Percentiles rank a stretch among this genome's conserved stretches.
Evolutionary conservation across 2,888 invertebrate species (phyloP).

Genomic region (Chorisops tibialis): DNA sequence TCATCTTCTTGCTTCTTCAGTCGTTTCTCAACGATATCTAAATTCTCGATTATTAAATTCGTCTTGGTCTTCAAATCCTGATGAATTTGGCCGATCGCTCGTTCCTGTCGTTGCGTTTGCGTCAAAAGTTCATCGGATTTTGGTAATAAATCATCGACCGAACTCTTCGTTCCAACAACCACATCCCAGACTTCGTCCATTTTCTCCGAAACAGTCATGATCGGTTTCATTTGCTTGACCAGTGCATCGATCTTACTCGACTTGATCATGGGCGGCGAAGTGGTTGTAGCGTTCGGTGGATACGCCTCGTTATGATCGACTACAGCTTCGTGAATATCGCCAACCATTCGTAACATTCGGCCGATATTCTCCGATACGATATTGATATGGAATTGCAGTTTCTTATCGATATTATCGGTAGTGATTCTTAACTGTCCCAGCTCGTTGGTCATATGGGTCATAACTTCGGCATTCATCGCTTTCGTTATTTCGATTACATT

Average conservation of each 20-base stretch:
- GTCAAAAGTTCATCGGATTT: conserved; percentile 82
- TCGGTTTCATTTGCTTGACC: conserved; percentile 78
- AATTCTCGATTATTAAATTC: conserved; percentile 81
- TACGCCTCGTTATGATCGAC: conserved; percentile 67
- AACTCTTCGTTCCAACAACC: conserved; percentile 83
- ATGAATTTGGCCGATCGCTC: conserved; percentile 83
- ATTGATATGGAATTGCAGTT: conserved; percentile 80
- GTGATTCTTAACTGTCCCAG: conserved; percentile 74
- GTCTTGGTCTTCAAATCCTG: conserved; percentile 77
- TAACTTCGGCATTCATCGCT: conserved; percentile 75
- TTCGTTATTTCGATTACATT: conserved; percentile 80
- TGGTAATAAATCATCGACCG: conserved; percentile 79
- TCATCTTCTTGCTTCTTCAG: conserved; percentile 82
- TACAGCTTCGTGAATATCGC: conserved; percentile 78
- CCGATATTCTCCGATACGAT: conserved; percentile 78
- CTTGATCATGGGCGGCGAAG: conserved; percentile 59
- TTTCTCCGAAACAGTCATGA: conserved; percentile 81
- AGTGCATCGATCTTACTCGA: conserved; percentile 76
- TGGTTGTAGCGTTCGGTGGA: conserved; percentile 52
- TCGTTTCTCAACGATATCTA: conserved; percentile 80
- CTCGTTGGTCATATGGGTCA: conserved; percentile 77
- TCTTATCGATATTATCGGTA: conserved; percentile 74
- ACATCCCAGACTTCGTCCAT: conserved; percentile 92
- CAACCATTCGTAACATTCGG: conserved; percentile 73
- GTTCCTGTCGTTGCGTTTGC: conserved; percentile 81